Percentiles rank a stretch among this genome's conserved stretches.
Conservation (phyloP, 2,888 invertebrate genomes). For the Rotaria macrura region DNA sequence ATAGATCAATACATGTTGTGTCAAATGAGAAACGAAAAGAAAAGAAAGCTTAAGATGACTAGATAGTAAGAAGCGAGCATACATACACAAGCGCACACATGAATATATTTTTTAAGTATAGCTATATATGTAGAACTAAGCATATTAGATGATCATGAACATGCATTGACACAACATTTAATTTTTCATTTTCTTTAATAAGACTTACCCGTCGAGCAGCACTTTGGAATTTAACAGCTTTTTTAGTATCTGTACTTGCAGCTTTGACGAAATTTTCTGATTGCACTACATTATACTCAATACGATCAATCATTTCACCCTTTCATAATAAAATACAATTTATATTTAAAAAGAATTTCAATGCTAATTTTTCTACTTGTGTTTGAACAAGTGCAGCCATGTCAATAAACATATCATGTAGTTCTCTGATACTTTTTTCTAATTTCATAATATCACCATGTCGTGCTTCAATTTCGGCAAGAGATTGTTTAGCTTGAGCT, state of each 20-base stretch:
- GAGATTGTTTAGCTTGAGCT: conserved; percentile 96
- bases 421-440: conserved; percentile 96
- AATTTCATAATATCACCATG: conserved; percentile 99
- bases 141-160: background rate
- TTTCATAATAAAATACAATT: conserved; percentile 50
- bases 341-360: background rate
- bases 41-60: background rate
- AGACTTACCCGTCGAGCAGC: conserved; percentile 63
- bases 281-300: conserved; percentile 99
- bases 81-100: no score
- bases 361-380: conserved; percentile 49
- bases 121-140: background rate
- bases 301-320: conserved; percentile 99
- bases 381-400: conserved; percentile 99
- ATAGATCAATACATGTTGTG: background rate
- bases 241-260: conserved; percentile 99
- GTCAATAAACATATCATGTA: conserved; percentile 99
- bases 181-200: no score
- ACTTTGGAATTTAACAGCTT: conserved; percentile 99
- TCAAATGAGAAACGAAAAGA: background rate
- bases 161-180: background rate
- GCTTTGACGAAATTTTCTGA: conserved; percentile 99
- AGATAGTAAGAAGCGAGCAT: background rate
- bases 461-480: conserved; percentile 97
- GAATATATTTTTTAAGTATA: no score